These are phyloP conservation scores for Poecilus cupreus DNA, from an alignment of 2,888 invertebrate species.

Conservation along the genomic window DNA sequence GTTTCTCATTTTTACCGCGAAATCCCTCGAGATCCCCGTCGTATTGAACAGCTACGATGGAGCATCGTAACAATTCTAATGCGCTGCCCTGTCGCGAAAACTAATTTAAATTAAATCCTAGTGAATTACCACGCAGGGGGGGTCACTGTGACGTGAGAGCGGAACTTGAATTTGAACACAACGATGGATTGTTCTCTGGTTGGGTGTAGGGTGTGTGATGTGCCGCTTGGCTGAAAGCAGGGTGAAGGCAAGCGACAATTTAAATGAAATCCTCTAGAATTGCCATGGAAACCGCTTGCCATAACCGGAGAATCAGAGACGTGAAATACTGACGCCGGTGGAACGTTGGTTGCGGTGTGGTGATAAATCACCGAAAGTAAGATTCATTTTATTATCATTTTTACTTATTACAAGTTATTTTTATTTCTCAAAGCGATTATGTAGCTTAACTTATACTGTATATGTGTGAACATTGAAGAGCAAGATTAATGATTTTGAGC, in stretches of 20 bases:
- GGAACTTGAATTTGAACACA: no score
- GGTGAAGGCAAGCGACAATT: constrained; percentile 69
- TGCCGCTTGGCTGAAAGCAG: background rate
- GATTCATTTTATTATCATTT: background rate
- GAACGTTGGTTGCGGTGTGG: background rate
- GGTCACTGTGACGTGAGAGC: constrained; percentile 62
- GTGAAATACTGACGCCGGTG: background rate
- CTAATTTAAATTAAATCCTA: constrained; percentile 86
- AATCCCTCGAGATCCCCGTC: constrained; percentile 64
- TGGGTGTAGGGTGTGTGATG: background rate
- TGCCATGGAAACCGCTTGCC: constrained; percentile 71
- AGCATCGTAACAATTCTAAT: constrained; percentile 67
- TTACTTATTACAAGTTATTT: constrained; percentile 7
- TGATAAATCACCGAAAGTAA: constrained; percentile 13
- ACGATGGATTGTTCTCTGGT: background rate
- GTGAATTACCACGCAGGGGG: constrained; percentile 78
- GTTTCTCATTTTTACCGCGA: constrained; percentile 46
- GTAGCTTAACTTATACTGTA: no score
- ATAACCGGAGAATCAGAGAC: constrained; percentile 45
- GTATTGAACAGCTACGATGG: constrained; percentile 66
- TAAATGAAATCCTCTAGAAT: constrained; percentile 72
- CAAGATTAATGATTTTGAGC: no score
- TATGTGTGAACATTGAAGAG: no score
- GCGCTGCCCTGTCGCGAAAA: constrained; percentile 73
- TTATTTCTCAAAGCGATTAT: background rate